Base-by-base conservation (phyloP, 1,140 invertebrate species). In the Tetramorium alpestre region DNA sequence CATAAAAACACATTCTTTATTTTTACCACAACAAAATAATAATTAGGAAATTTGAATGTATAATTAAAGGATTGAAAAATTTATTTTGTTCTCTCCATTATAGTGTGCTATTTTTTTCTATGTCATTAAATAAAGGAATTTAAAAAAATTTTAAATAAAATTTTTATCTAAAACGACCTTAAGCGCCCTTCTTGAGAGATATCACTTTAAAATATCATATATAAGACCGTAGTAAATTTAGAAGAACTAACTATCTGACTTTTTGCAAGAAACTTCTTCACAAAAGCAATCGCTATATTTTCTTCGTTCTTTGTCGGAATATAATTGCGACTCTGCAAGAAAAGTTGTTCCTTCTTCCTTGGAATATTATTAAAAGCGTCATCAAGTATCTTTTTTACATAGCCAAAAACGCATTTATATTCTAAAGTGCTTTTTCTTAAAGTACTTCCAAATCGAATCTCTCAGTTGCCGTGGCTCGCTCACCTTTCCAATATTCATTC, bases 401-500 rank as follows among this genome's bases (percentile, higher is more conserved):
- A 58, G 16, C 54, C 51, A 49, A 84, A 84, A 75, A 62, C n/a
- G 54, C 33, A 47, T 73, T 18, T 72, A 64, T 73, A 75, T 84
- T 49, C 54, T 3, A 33, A 49, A 73, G 25, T 25, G 44, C 41
- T 58, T 22, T 62, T 41, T 56, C 28, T n/a, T 44, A 38, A 60
- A 60, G 38, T 73, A 60, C 67, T 82, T 82, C 7, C 8, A 75
- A 84, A 75, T 82, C 25, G 25, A 82, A 73, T 56, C 22, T 56
- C 38, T 41, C 38, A 25, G 10, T 18, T 51, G 22, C 62, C 8
- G 8, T 10, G 49, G 41, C 41, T 64, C 77, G n/a, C 44, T 69
- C 77, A 28, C 47, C n/a, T 13, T 28, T 73, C 60, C 75, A 72
- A 73, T 69, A 70, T 89, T 88, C 60, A 87, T 82, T 58, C 76